These are phyloP conservation scores for Otis tarda DNA, from an alignment of 2,113 vertebrate species.

Conservation along the genomic window DNA sequence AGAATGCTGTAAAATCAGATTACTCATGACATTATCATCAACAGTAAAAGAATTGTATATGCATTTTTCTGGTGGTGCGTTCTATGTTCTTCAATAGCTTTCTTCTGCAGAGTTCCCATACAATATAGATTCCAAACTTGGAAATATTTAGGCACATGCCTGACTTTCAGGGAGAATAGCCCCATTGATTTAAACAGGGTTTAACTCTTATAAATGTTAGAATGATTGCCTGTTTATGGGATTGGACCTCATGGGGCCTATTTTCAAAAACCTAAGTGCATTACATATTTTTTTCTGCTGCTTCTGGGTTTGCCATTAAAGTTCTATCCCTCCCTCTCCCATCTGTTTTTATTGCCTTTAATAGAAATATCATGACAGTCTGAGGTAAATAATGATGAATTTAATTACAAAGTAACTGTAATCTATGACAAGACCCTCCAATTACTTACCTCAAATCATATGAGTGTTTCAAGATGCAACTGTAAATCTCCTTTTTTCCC, in stretches of 20 bases:
- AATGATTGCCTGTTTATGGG: not conserved
- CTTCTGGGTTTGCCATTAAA: not conserved
- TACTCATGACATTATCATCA: not conserved
- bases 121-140: not conserved
- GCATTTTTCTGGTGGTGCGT: not conserved
- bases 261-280: not conserved
- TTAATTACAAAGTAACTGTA: slow-evolving; percentile 34
- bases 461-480: slow-evolving; percentile 49
- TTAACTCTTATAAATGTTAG: not conserved
- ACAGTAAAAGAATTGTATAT: not conserved
- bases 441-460: slow-evolving; percentile 71
- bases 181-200: not conserved
- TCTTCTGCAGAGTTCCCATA: not conserved
- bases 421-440: not conserved
- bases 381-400: not conserved
- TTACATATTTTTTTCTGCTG: not conserved
- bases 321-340: not conserved
- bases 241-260: not conserved
- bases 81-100: not conserved
- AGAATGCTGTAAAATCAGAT: slow-evolving; percentile 15
- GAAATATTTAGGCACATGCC: not conserved
- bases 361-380: not conserved
- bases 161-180: not conserved
- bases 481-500: slow-evolving; percentile 17
- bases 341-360: not conserved